These are phyloP conservation scores for Calycopis cecrops DNA, from an alignment of 1,140 invertebrate genomes.

Conservation along the genomic window DNA sequence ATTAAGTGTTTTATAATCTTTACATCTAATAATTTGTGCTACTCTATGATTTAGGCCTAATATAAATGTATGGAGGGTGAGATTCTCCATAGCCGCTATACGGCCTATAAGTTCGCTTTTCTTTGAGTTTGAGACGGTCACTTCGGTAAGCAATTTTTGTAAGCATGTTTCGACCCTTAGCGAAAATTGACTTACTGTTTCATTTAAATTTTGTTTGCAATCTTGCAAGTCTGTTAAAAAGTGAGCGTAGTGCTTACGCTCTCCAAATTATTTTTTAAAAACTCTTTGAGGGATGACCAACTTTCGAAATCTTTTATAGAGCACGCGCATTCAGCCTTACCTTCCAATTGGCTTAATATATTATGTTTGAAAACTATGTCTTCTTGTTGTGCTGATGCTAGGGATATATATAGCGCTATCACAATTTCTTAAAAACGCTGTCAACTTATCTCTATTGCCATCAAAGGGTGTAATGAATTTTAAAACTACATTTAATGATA, in stretches of 20 bases:
- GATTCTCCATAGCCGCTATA: slow-evolving; percentile 26
- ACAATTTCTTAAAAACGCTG: slow-evolving; percentile 4
- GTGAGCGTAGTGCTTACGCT: slow-evolving; percentile 17
- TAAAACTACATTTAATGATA: no score
- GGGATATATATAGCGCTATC: no score
- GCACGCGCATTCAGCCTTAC: slow-evolving; percentile 23
- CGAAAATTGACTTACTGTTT: slow-evolving; percentile 5
- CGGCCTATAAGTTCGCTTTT: slow-evolving; percentile 3
- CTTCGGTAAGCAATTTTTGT: slow-evolving; percentile 5
- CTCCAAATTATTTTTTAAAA: slow-evolving; percentile 23
- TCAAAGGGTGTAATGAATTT: slow-evolving; percentile 10
- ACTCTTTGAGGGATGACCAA: slow-evolving; percentile 20
- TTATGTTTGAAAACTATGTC: slow-evolving; percentile 22
- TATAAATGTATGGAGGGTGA: slow-evolving; percentile 24
- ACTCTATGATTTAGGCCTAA: slow-evolving; percentile 23
- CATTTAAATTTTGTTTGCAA: background rate
- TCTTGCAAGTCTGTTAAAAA: slow-evolving; percentile 12
- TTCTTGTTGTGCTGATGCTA: slow-evolving; percentile 6
- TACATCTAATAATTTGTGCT: slow-evolving; percentile 21
- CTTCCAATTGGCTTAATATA: slow-evolving; percentile 22
- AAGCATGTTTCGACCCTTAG: slow-evolving; percentile 8
- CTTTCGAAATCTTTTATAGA: slow-evolving; percentile 26
- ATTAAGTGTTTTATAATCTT: slow-evolving; percentile 21
- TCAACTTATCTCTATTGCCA: background rate
- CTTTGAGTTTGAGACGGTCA: slow-evolving; percentile 2